Conservation (phyloP, 2,113 vertebrate species). For the Symphodus melops region DNA sequence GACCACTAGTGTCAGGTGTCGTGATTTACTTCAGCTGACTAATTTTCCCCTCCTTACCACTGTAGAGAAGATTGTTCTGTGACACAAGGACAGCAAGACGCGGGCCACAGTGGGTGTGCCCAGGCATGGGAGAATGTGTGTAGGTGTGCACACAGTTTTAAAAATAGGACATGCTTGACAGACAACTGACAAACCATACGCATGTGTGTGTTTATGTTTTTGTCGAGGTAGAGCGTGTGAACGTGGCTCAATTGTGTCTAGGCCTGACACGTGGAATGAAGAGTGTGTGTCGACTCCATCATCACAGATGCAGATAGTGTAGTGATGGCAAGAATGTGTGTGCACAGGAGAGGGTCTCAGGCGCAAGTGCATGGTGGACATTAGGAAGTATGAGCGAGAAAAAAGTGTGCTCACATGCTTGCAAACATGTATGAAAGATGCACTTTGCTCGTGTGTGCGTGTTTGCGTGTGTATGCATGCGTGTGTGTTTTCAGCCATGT, state of each 20-base stretch:
- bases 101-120: constrained; percentile 62
- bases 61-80: constrained; percentile 21
- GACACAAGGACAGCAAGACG: constrained; percentile 25
- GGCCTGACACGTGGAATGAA: constrained; percentile 37
- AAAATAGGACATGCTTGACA: constrained; percentile 71
- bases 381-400: constrained; percentile 15
- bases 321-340: constrained; percentile 33
- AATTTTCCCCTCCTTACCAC: constrained; percentile 33
- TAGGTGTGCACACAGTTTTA: constrained; percentile 72
- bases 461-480: constrained; percentile 28
- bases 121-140: constrained; percentile 75
- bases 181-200: constrained; percentile 51
- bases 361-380: neutral
- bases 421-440: constrained; percentile 19
- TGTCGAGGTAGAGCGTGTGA: constrained; percentile 59
- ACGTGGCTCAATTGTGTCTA: constrained; percentile 28
- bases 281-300: constrained; percentile 20
- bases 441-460: constrained; percentile 5
- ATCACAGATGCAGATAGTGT: neutral
- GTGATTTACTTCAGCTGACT: constrained; percentile 60
- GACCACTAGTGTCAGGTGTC: constrained; percentile 63
- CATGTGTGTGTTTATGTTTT: constrained; percentile 59
- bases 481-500: constrained; percentile 76
- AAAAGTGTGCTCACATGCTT: constrained; percentile 6
- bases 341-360: neutral